Conservation (phyloP, 2,113 vertebrate species). For the Halichoerus grypus region DNA sequence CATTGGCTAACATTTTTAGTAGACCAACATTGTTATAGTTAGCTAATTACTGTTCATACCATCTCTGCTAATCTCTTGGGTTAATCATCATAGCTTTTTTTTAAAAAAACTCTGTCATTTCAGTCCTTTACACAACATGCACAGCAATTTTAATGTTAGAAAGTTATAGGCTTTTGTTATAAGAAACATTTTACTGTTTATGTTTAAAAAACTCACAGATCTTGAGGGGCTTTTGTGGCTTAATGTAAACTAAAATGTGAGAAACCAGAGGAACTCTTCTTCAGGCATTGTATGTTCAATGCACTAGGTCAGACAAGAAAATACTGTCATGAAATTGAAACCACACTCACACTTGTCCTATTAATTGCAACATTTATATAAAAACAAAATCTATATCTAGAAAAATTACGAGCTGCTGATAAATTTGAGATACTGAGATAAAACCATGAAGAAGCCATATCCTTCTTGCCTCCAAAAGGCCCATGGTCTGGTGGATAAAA, state of each 20-base stretch:
- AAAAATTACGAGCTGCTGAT: neutral
- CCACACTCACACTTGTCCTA: neutral
- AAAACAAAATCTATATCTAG: neutral
- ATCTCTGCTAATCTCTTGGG: neutral
- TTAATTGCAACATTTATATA: neutral
- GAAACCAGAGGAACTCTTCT: neutral
- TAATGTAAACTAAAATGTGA: neutral
- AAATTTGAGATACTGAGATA: neutral
- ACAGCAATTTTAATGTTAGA: neutral
- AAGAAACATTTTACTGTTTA: neutral
- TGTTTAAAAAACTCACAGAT: neutral
- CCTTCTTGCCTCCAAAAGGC: neutral
- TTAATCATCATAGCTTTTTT: slow-evolving; percentile 25
- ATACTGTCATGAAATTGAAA: neutral
- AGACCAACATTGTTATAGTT: neutral
- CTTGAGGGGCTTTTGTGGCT: neutral
- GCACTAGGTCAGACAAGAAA: neutral
- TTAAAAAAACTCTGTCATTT: neutral
- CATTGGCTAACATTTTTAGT: neutral
- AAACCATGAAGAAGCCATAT: neutral
- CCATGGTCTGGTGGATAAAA: neutral
- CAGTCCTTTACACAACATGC: neutral
- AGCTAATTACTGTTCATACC: neutral
- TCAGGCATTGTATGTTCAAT: neutral
- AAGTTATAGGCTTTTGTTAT: neutral